Conservation (phyloP, 1,140 invertebrate genomes). For the Eubasilissa regina region DNA sequence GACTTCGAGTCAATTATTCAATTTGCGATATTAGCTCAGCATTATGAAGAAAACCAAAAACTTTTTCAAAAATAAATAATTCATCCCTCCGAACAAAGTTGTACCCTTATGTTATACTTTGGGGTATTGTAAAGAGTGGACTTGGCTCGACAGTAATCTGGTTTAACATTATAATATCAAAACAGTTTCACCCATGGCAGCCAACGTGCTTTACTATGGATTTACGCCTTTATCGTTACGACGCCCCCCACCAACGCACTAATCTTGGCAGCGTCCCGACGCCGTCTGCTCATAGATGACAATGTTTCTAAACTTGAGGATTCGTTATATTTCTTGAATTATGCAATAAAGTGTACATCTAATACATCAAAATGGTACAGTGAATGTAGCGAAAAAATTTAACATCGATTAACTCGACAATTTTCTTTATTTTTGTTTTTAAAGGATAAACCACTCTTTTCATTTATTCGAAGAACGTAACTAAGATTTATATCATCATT, state of each 20-base stretch:
- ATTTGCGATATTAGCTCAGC: neutral
- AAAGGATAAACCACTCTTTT: no score
- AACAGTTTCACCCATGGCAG: slow-evolving; percentile 14
- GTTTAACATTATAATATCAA: slow-evolving; percentile 25
- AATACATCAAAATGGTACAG: no score
- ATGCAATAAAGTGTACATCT: no score
- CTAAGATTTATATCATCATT: no score
- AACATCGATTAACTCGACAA: no score
- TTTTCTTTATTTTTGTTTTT: no score
- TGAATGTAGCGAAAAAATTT: no score
- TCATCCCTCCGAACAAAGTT: neutral
- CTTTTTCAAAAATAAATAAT: slow-evolving; percentile 2
- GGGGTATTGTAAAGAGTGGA: slow-evolving; percentile 12
- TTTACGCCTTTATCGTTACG: slow-evolving; percentile 18
- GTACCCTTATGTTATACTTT: neutral
- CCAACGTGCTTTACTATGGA: slow-evolving; percentile 18
- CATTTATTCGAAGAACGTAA: no score
- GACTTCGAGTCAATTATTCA: neutral
- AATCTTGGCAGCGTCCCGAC: slow-evolving; percentile 38
- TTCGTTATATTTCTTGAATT: neutral
- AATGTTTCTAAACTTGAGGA: neutral
- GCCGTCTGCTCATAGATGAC: neutral
- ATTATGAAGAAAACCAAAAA: neutral
- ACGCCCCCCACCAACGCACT: slow-evolving; percentile 29
- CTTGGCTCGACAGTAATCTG: slow-evolving; percentile 15